Base-by-base conservation (phyloP, 2,888 invertebrate genomes). In the Coenonympha glycerion region DNA sequence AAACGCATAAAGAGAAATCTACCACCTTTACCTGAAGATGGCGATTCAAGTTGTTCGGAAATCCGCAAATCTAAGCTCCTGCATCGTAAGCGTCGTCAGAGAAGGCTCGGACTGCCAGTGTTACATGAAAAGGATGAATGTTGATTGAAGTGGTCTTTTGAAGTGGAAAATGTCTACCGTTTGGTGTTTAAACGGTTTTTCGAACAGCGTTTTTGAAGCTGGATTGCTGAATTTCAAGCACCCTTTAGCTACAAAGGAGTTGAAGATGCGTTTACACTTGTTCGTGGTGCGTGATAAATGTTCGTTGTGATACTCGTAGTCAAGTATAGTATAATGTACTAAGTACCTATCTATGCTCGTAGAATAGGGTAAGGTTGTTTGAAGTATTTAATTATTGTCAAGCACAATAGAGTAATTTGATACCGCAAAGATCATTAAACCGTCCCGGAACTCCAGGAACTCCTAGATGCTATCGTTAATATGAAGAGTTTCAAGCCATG, bases 11-110 rank as follows among this genome's bases (percentile, higher is more conserved):
- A 81, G 55, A 68, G 82, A 28, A 71, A 66, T 30, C 61, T 86
- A 3, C 76, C 86, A 4, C 76, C 86, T 1, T 58, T 86, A 15
- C 84, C 82, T 0, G 86, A 86, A 56, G 85, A 85, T 57, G 80
- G 79, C 54, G 86, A 85, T 56, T 82, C 81, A 69, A 78, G 74
- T 48, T 80, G 69, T 49, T 66, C 61, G 0, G 84, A 83, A 40
- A 57, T 80, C 47, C 77, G 72, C 50, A 83, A 74, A 53, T 69
- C 71, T 51, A 71, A 73, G 52, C 59, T 69, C 49, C 68, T 72
- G 22, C 69, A 71, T 18, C 68, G 70, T 47, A 71, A 74, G 51
- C 71, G 76, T 30, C 79, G 79, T 55, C 69, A 76, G 55, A 68
- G 84, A 49, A 75, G 71, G 22, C 79, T 78, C 0, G 68, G 73